These are phyloP conservation scores for Phalangium opilio DNA, from an alignment of 2,888 invertebrate species.

Conservation along the genomic window DNA sequence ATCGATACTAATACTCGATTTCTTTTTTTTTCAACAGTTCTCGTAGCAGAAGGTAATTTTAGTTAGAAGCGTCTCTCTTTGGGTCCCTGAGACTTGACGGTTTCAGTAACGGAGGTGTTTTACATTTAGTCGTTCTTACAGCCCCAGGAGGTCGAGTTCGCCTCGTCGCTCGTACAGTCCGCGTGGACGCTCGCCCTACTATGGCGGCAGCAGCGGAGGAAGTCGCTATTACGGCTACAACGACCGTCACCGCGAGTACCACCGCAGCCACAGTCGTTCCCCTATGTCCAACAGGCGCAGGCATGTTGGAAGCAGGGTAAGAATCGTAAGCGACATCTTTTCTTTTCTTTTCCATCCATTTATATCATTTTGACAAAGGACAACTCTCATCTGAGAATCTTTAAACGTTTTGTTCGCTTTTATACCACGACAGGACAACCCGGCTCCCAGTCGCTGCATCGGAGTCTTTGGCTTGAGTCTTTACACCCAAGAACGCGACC, in stretches of 20 bases:
- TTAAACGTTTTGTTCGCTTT: no score
- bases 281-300: constrained; percentile 66
- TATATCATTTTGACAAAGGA: not conserved
- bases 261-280: constrained; percentile 53
- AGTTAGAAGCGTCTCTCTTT: no score
- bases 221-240: constrained; percentile 26
- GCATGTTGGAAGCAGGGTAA: constrained; percentile 57
- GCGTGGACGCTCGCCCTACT: constrained; percentile 10
- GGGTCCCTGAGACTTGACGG: not conserved
- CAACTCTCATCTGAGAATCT: no score
- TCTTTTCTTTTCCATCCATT: not conserved
- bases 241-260: constrained; percentile 34
- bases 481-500: constrained; percentile 78
- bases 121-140: constrained; percentile 12
- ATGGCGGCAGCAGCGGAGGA: constrained; percentile 22
- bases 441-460: constrained; percentile 70
- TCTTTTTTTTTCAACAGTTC: no score
- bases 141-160: constrained; percentile 15
- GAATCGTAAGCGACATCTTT: constrained; percentile 4
- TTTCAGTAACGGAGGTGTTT: not conserved
- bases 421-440: constrained; percentile 35
- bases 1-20: no score
- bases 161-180: constrained; percentile 15
- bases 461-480: constrained; percentile 92
- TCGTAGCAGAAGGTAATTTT: no score